Base-by-base conservation (phyloP, 2,888 invertebrate genomes). In the Prenolepis imparis region DNA sequence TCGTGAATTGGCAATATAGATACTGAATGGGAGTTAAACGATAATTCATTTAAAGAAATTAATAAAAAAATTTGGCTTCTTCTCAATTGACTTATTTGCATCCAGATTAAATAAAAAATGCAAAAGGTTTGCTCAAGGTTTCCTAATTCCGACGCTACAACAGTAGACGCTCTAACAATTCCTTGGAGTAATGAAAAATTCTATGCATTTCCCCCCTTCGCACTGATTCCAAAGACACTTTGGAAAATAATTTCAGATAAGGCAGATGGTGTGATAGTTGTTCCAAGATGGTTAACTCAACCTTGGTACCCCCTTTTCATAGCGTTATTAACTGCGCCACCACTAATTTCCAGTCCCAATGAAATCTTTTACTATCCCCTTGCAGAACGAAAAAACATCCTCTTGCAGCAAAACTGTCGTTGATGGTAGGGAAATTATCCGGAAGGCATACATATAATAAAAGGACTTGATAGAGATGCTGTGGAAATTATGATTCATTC, bases 301-400 rank as follows among this genome's bases (percentile, higher is more conserved):
- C 86, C 87, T 2, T 89, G 87, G 87, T 89, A 82, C 39, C 87
- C 87, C 9, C 52, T 90, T 41, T 88, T 88, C 12, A 66, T 44
- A 28, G 83, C 87, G 3, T 32, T 87, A 3, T 41, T 87, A 2
- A 55, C 36, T 36, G 83, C 75, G 28, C 28, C 28, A 74, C 63
- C 78, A 3, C 48, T 61, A 32, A 32, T 32, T 3, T 32, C 3
- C 28, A 32, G 28, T 32, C 28, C 28, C 1, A 3, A 3, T 32
- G 3, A 32, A 32, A 32, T 3, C 28, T 32, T 32, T 32, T 32
- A 32, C 28, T 32, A 32, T 32, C 28, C 28, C 83, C 86, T 84
- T 81, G 24, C 63, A 85, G 77, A 32, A 3, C 28, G 28, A 32
- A 3, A 32, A 32, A 32, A 32, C 28, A 32, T 32, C 28, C 28